Base-by-base conservation (phyloP, 92 coral and sea anemone species). In the Meandrina meandrites region DNA sequence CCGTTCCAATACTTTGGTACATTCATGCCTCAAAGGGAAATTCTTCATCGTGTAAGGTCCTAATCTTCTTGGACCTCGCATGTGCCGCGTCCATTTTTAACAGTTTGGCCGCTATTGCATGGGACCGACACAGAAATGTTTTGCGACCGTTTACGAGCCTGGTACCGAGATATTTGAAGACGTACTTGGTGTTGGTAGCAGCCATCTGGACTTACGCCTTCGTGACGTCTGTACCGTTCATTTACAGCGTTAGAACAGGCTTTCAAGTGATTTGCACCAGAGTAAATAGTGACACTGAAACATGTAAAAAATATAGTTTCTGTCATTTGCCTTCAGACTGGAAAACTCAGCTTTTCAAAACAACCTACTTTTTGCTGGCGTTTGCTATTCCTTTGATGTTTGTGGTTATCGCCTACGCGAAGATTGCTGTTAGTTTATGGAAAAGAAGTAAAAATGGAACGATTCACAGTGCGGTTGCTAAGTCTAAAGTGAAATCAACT, bases 381-480 rank as follows among this genome's bases (percentile, higher is more conserved):
- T 91, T 91, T 86, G 56, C 69, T 27, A 42, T 86, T 47, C 94
- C 94, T 34, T 85, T 91, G 53, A 4, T 81, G 22, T 37, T 45
- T 75, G 85, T 89, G 30, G 30, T 85, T 31, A 18, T 30, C 15
- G 75, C 81, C n/a, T 91, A 91, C 76, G 74, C 87, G 19, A 81
- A 78, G 22, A 75, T 89, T 30, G 56, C 87, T 14, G 32, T 54
- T 22, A 32, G 76, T 37, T 76, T 91, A 69, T 86, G 92, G 90
- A 69, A 68, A 72, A 81, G 92, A 58, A 81, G 81, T 35, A 83
- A 87, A 40, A 90, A 79, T 18, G 89, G 87, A n/a, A 74, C n/a
- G 81, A 90, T 90, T 24, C 84, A 87, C 81, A 81, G 91, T 19
- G 82, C 81, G 9, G 81, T 92, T 7, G 93, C 88, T 11, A 83